Conservation (phyloP, 2,888 invertebrate species). For the Luperina testacea region DNA sequence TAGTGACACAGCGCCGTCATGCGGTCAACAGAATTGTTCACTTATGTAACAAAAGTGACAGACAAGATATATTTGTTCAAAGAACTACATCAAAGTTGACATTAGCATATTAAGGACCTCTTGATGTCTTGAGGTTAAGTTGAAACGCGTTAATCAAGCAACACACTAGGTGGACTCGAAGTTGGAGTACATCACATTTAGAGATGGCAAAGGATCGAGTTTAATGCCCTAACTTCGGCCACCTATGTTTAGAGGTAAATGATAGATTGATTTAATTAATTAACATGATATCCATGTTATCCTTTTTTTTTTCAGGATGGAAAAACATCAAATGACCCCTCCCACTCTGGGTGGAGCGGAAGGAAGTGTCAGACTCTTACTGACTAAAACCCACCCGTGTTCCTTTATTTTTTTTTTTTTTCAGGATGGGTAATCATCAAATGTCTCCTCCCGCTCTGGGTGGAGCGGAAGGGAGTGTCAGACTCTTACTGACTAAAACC, state of each 20-base stretch:
- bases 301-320: too few species aligned
- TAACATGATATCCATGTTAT: not conserved
- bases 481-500: too few species aligned
- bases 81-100: constrained; percentile 12
- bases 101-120: constrained; percentile 16
- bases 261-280: not conserved
- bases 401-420: too few species aligned
- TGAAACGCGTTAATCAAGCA: not conserved
- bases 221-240: not conserved
- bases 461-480: too few species aligned
- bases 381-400: too few species aligned
- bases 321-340: too few species aligned
- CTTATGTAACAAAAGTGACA: constrained; percentile 19
- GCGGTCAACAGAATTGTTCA: constrained; percentile 40
- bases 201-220: not conserved
- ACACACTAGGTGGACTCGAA: not conserved
- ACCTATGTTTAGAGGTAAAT: not conserved
- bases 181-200: not conserved
- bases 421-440: too few species aligned
- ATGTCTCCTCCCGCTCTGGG: too few species aligned
- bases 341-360: too few species aligned
- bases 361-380: too few species aligned
- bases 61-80: constrained; percentile 3
- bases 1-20: constrained; percentile 24
- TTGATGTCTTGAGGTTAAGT: not conserved